Evolutionary conservation across 2,888 invertebrate species (phyloP).

Genomic region (Drosophila paranaensis): DNA sequence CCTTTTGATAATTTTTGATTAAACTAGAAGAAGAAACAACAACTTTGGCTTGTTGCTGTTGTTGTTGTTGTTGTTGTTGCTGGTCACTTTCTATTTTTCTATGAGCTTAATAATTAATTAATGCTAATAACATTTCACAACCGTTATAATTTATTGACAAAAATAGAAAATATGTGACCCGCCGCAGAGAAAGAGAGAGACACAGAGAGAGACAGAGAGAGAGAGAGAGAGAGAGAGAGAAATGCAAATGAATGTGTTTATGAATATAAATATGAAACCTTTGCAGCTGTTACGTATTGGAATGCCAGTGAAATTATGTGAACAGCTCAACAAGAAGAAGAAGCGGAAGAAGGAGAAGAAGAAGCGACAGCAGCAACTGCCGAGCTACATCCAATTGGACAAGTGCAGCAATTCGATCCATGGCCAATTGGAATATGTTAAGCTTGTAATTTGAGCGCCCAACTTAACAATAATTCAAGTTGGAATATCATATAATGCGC

Average conservation of each 20-base stretch:
- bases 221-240: not conserved
- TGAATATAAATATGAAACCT: conserved; percentile 37
- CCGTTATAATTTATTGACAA: conserved; percentile 80
- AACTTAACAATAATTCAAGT: not conserved
- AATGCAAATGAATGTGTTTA: conserved; percentile 54
- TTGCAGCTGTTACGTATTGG: conserved; percentile 61
- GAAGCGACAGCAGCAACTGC: conserved; percentile 10
- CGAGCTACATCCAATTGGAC: no score
- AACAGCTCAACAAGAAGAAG: conserved; percentile 10
- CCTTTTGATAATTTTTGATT: conserved; percentile 40
- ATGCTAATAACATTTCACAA: conserved; percentile 82
- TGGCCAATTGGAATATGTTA: not conserved
- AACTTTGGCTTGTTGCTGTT: conserved; percentile 9
- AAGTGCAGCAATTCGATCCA: no score
- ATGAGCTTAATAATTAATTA: conserved; percentile 81
- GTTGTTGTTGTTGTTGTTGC: conserved; percentile 9
- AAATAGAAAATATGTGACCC: conserved; percentile 69
- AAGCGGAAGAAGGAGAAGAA: conserved; percentile 8
- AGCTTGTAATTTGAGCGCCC: not conserved
- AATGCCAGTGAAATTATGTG: conserved; percentile 67
- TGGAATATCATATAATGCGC: not conserved
- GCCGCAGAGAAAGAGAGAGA: conserved; percentile 1
- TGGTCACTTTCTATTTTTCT: conserved; percentile 81
- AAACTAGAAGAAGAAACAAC: conserved; percentile 1
- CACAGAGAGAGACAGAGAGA: conserved; percentile 1